Base-by-base conservation (phyloP, 2,888 invertebrate species). In the Lithophane leautieri region DNA sequence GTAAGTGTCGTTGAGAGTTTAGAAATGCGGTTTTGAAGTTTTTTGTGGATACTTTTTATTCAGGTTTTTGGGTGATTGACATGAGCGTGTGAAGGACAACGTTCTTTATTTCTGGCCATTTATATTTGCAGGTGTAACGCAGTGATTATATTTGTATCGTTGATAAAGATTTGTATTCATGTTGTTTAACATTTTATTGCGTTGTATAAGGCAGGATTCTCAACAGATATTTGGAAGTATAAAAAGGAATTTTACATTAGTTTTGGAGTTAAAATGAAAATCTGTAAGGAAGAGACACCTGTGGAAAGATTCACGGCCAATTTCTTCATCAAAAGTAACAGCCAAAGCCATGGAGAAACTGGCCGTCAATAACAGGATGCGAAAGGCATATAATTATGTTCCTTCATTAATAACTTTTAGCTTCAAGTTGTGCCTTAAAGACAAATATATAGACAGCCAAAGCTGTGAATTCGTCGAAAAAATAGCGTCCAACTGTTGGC, bases 1-100 rank as follows among this genome's bases (percentile, higher is more conserved):
- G 91, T 91, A 91, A 94, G 94, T 93, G 94, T 92, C 89, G 91
- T 92, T 88, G 90, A 90, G 90, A 87, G 89, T 91, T 90, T 89
- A 89, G 87, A 90, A 89, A 91, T 92, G 92, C 84, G 91, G 91
- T 91, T 89, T 88, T 72, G 81, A 86, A 86, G 90, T 81, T 83
- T 84, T 89, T 90, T 90, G 90, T 88, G 74, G 71, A 77, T 82
- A 76, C 74, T 87, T 81, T 88, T 85, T 84, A 58, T 81, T 81
- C 82, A 77, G 77, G 66, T 82, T 86, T 89, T 87, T 87, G 63
- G 87, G 87, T 86, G 88, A 87, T 79, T 88, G 87, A 89, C 88
- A 87, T 72, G 62, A 69, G 34, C 52, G 67, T 66, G 81, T 83
- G 84, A 80, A 88, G 85, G 86, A 81, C 79, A 70, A 61, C 22